Percentiles rank a stretch among this genome's conserved stretches.
phyloP scores from a whole-genome alignment of 2,797 vertebrate genomes.

The Enteromius unitaeniatus region DNA sequence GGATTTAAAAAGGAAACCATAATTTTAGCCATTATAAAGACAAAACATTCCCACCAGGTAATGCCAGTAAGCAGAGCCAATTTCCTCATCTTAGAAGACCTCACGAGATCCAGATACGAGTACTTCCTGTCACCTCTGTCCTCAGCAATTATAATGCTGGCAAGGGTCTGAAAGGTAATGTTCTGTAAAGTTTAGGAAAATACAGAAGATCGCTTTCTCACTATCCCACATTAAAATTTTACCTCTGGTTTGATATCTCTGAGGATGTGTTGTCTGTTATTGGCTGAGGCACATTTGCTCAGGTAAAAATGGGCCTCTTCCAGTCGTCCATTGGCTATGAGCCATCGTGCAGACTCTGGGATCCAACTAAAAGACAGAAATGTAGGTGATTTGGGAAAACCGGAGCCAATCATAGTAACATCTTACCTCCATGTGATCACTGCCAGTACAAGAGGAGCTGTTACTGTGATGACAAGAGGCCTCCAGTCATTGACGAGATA shows the following conservation, averaged over 20 bases:
- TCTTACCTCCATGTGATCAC: constrained; percentile 83
- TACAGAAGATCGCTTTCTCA: not conserved
- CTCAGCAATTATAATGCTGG: constrained; percentile 56
- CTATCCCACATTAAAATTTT: not conserved
- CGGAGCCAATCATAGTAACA: not conserved
- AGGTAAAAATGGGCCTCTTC: constrained; percentile 70
- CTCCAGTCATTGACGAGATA: constrained; percentile 77
- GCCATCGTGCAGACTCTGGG: constrained; percentile 77
- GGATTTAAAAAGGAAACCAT: not conserved
- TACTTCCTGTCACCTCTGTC: constrained; percentile 62
- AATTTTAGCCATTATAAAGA: not conserved
- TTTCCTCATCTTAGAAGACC: constrained; percentile 71
- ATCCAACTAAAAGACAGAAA: constrained; percentile 67
- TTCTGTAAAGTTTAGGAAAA: not conserved
- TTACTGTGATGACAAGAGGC: constrained; percentile 65
- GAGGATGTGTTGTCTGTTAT: constrained; percentile 66
- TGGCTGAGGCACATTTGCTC: constrained; percentile 68
- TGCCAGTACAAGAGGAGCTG: constrained; percentile 78
- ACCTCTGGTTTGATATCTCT: constrained; percentile 72
- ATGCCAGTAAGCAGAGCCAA: constrained; percentile 75
- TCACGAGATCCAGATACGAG: constrained; percentile 77
- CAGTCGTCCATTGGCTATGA: constrained; percentile 70
- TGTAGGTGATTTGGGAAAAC: not conserved
- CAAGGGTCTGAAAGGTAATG: constrained; percentile 68
- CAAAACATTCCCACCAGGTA: constrained; percentile 23